Evolutionary conservation across 2,888 invertebrate genomes (phyloP).

Genomic region (Lepidochitona cinerea): DNA sequence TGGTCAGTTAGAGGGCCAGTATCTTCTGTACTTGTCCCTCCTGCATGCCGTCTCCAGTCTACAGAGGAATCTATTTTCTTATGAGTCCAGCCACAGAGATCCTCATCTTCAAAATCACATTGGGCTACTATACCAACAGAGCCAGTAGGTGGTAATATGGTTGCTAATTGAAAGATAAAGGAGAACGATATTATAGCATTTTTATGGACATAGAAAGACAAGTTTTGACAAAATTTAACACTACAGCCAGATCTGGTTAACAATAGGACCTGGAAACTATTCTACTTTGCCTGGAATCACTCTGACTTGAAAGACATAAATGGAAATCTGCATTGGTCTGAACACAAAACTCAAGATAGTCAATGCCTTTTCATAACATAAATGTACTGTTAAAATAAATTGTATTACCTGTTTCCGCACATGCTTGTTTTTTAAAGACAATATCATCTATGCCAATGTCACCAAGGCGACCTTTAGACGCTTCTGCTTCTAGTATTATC

Average conservation of each 20-base stretch:
- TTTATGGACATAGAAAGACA: too few relatives aligned
- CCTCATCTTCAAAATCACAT: neutral
- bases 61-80: neutral
- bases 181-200: neutral
- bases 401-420: neutral
- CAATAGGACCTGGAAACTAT: too few relatives aligned
- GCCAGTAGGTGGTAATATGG: neutral
- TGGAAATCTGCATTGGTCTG: too few relatives aligned
- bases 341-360: too few relatives aligned
- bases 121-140: neutral
- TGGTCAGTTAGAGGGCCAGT: neutral
- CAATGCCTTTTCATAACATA: too few relatives aligned
- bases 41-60: neutral
- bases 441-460: slow-evolving; percentile 69
- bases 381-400: too few relatives aligned
- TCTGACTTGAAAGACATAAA: too few relatives aligned
- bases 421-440: neutral
- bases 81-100: neutral
- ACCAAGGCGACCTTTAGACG: slow-evolving; percentile 52
- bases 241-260: too few relatives aligned
- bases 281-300: too few relatives aligned
- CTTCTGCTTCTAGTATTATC: slow-evolving; percentile 62
- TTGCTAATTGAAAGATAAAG: neutral
- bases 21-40: neutral
- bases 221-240: too few relatives aligned